phyloP scores from a whole-genome alignment of 1,140 invertebrate genomes.

The Physella acuta region DNA sequence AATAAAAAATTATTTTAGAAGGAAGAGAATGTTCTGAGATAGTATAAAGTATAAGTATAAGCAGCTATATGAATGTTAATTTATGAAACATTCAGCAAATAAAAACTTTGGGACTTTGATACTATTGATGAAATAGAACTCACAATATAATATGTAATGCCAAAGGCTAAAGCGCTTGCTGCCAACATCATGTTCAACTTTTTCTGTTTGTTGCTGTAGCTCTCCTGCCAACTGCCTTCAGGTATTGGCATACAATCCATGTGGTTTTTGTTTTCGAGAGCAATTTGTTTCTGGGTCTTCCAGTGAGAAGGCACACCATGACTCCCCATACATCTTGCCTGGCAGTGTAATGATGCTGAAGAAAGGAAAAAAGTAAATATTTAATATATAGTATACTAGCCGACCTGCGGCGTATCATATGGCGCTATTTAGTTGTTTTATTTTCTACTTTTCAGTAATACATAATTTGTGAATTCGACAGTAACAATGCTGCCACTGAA shows the following conservation, averaged over 20 bases:
- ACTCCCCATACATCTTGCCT: constrained; percentile 33
- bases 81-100: too few relatives aligned
- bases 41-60: not conserved
- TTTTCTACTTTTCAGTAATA: too few relatives aligned
- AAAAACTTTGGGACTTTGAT: not conserved
- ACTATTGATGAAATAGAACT: too few relatives aligned
- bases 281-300: constrained; percentile 39
- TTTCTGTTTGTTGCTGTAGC: constrained; percentile 26
- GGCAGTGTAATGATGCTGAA: too few relatives aligned
- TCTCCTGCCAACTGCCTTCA: constrained; percentile 46
- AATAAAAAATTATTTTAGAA: too few relatives aligned
- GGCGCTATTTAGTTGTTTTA: too few relatives aligned
- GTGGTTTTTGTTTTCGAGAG: constrained; percentile 32
- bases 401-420: too few relatives aligned
- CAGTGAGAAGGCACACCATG: constrained; percentile 29
- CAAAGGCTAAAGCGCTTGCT: constrained; percentile 24
- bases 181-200: constrained; percentile 32
- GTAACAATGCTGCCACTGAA: too few relatives aligned
- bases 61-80: not conserved
- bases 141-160: constrained; percentile 32
- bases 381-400: too few relatives aligned
- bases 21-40: not conserved
- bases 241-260: constrained; percentile 44
- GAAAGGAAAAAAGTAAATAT: too few relatives aligned
- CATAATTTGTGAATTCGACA: too few relatives aligned